A percentile compares a stretch with the other conserved stretches of the same genome.
Conservation (phyloP, 2,113 vertebrate genomes). For the Miniopterus natalensis region DNA sequence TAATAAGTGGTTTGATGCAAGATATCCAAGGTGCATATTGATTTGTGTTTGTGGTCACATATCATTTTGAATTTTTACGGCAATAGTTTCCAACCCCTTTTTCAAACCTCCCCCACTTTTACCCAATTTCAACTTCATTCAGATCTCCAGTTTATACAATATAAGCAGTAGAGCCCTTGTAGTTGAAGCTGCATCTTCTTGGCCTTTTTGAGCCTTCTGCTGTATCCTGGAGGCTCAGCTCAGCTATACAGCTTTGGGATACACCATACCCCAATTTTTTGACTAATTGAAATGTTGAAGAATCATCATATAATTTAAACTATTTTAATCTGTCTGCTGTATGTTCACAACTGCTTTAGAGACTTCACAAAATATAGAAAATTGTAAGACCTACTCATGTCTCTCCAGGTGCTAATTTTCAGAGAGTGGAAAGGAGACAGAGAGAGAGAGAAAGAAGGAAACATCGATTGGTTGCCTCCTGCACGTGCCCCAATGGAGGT, state of each 20-base stretch:
- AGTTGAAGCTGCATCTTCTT: neutral
- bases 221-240: neutral
- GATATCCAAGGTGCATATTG: neutral
- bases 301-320: neutral
- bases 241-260: neutral
- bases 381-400: constrained; percentile 7
- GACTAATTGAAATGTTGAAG: neutral
- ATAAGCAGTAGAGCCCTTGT: neutral
- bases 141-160: neutral
- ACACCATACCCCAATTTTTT: neutral
- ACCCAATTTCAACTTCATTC: neutral
- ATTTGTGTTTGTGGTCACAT: neutral
- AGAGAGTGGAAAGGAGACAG: too few species aligned
- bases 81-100: neutral
- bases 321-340: neutral
- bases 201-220: neutral
- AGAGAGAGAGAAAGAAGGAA: too few species aligned
- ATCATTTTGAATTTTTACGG: neutral
- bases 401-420: neutral
- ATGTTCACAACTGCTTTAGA: neutral
- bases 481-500: too few species aligned
- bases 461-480: too few species aligned
- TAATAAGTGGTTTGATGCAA: neutral
- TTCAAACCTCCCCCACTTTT: neutral
- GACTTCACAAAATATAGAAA: neutral